A percentile compares a stretch with the other conserved stretches of the same genome.
These are phyloP conservation scores for Drosophila kohkoa DNA, from an alignment of 1,140 invertebrate genomes.

Conservation along the genomic window DNA sequence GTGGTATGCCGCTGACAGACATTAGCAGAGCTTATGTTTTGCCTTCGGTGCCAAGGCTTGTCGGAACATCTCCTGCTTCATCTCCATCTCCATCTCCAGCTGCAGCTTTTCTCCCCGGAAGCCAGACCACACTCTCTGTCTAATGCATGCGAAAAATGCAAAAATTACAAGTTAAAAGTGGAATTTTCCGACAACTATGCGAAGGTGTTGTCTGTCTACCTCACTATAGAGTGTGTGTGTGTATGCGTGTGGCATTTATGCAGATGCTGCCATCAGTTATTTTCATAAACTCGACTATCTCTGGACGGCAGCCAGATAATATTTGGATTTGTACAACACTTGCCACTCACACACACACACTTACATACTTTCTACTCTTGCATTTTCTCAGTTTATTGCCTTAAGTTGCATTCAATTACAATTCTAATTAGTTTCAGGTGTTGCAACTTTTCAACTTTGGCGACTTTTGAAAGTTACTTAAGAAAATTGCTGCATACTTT, in stretches of 20 bases:
- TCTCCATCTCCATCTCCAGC: no score
- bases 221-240: conserved; percentile 8
- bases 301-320: conserved; percentile 41
- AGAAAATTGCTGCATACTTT: conserved; percentile 36
- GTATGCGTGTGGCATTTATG: conserved; percentile 40
- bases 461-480: not conserved
- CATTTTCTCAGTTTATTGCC: conserved; percentile 28
- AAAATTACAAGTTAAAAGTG: conserved; percentile 53
- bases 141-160: conserved; percentile 52
- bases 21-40: conserved; percentile 66
- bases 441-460: conserved; percentile 1
- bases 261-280: conserved; percentile 51
- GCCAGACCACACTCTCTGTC: conserved; percentile 7
- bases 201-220: conserved; percentile 47
- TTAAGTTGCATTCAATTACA: conserved; percentile 37
- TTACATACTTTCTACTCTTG: conserved; percentile 24
- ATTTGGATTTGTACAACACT: conserved; percentile 30
- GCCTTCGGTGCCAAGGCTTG: conserved; percentile 2
- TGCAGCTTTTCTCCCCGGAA: not conserved
- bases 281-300: conserved; percentile 59
- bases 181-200: conserved; percentile 47
- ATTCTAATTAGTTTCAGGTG: conserved; percentile 46
- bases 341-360: not conserved
- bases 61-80: not conserved
- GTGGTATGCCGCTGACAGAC: conserved; percentile 65